These are phyloP conservation scores for Notolepis coatsorum DNA, from an alignment of 2,797 vertebrate genomes.

Conservation along the genomic window DNA sequence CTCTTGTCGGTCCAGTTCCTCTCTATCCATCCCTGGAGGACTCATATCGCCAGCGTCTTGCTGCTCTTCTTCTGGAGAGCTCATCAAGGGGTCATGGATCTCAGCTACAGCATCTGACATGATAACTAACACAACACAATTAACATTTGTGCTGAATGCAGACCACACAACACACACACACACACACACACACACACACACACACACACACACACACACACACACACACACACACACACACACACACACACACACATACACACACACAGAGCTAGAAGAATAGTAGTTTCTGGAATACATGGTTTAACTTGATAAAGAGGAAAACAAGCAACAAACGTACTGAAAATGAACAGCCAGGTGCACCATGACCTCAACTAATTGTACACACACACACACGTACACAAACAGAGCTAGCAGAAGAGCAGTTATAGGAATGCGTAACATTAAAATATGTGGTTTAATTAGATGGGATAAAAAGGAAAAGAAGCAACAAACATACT, in stretches of 20 bases:
- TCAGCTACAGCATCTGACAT: slow-evolving; percentile 41
- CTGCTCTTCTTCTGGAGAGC: not conserved
- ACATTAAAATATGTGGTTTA: not conserved
- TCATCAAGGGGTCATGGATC: not conserved
- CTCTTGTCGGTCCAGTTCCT: not conserved
- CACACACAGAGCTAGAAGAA: too few relatives aligned
- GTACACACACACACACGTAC: too few relatives aligned
- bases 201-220: too few relatives aligned
- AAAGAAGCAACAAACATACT: not conserved
- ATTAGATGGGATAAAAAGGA: not conserved
- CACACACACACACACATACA: too few relatives aligned
- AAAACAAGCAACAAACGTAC: not conserved
- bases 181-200: too few relatives aligned
- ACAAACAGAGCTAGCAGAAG: too few relatives aligned
- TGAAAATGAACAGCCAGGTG: not conserved
- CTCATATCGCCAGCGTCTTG: not conserved
- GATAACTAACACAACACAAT: not conserved
- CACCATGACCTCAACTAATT: too few relatives aligned
- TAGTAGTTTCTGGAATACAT: not conserved
- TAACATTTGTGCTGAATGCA: too few relatives aligned
- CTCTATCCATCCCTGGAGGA: not conserved
- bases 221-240: too few relatives aligned
- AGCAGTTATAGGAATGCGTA: not conserved
- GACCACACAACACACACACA: too few relatives aligned
- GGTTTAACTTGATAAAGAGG: not conserved